Base-by-base conservation (phyloP, 1,140 invertebrate genomes). In the Hydropsyche tenuis region DNA sequence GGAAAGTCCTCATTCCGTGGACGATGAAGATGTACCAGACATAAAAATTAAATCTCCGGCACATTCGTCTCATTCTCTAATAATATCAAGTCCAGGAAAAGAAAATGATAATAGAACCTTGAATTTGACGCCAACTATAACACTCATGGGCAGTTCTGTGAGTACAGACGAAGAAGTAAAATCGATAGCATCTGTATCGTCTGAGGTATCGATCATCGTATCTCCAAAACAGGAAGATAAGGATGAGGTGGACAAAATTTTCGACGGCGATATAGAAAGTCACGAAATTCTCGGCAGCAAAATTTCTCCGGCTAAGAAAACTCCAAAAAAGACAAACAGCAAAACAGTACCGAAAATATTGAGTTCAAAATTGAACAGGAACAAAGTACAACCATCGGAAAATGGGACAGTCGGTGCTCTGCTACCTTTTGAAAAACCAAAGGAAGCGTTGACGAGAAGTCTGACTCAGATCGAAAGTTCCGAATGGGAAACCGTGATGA, bases 401-500 rank as follows among this genome's bases (percentile, higher is more conserved):
- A 45, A 46, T 23, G 69, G 63, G 37, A 0, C 68, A 7, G 11
- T 46, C 1, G 14, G 14, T 0, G 30, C 65, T 2, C n/a, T 46
- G 30, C 48, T 75, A 62, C 79, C 80, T 0, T 84, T 85, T 37
- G 88, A 87, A 4, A 90, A 90, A 78, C 88, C 90, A 0, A 88
- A 89, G 42, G 87, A 88, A n/a, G 87, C 87, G 5, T 78, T 93
- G 1, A 84, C 87, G 7, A 88, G 89, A 56, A 89, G 89, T 27
- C 85, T 93, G 69, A 79, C 85, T 68, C 89, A 93, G 73, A 81
- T 95, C 25, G 89, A 90, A 77, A 89, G 87, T 25, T 85, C 90
- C 76, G 93, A 95, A 77, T 97, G 95, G 96, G 94, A 97, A 81
- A 84, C 89, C 0, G 93, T 92, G 64, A 90, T 96, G 78, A 90